Evolutionary conservation across 2,888 invertebrate genomes (phyloP).

Genomic region (Eumacrocentrus americanus): DNA sequence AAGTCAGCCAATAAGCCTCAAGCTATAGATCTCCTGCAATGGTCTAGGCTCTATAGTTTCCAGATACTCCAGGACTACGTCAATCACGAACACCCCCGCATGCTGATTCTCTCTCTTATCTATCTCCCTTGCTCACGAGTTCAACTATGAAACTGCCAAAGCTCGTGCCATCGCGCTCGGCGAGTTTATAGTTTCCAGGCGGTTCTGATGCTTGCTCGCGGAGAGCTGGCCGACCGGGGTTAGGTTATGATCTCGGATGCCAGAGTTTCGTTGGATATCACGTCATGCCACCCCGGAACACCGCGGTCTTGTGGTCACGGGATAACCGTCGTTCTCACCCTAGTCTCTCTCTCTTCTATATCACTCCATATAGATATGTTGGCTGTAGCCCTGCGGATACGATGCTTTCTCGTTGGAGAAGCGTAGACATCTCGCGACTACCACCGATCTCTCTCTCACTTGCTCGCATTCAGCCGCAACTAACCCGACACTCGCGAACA

Average conservation of each 20-base stretch:
- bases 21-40: neutral
- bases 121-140: neutral
- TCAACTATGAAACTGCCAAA: neutral
- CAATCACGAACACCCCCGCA: conserved; percentile 11
- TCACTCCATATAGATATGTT: neutral
- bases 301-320: conserved; percentile 29
- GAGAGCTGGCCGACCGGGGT: conserved; percentile 1
- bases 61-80: conserved; percentile 18
- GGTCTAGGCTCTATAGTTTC: conserved; percentile 1
- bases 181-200: conserved; percentile 12
- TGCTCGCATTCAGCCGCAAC: conserved; percentile 3
- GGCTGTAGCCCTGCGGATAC: too few species aligned
- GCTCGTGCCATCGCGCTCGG: neutral
- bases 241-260: conserved; percentile 26
- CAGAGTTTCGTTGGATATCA: conserved; percentile 27
- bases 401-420: neutral
- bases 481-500: conserved; percentile 8
- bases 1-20: conserved; percentile 3
- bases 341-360: conserved; percentile 1
- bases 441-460: neutral
- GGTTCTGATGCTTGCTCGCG: neutral
- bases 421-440: neutral
- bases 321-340: conserved; percentile 22
- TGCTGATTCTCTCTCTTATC: neutral
- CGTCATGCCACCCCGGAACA: conserved; percentile 26